These are phyloP conservation scores for Leptinotarsa texana DNA, from an alignment of 1,140 invertebrate genomes.

Conservation along the genomic window DNA sequence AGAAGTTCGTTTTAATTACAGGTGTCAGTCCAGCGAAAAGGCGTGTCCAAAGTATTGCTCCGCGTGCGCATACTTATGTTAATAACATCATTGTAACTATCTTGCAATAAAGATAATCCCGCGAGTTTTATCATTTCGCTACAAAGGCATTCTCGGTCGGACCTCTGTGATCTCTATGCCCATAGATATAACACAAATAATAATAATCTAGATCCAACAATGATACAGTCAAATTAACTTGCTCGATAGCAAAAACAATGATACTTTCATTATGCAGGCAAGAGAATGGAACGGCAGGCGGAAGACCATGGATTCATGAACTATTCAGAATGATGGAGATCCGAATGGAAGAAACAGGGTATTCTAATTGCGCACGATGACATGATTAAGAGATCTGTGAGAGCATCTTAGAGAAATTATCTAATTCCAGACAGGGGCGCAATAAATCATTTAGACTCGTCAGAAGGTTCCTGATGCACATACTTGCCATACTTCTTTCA, in stretches of 20 bases:
- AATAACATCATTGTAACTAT: constrained; percentile 19
- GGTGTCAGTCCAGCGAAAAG: constrained; percentile 5
- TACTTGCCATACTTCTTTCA: no score
- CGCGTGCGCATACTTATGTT: constrained; percentile 17
- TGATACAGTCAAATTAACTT: constrained; percentile 12
- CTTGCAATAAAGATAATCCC: constrained; percentile 14
- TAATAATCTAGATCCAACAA: constrained; percentile 10
- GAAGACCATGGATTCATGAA: constrained; percentile 1
- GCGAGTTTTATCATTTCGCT: constrained; percentile 2
- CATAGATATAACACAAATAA: no score
- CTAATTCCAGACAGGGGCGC: no score
- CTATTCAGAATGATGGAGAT: background rate
- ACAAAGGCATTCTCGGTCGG: constrained; percentile 19
- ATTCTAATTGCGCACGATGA: no score
- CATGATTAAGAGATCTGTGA: no score
- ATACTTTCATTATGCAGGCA: constrained; percentile 6
- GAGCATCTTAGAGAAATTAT: no score
- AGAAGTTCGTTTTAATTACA: constrained; percentile 14
- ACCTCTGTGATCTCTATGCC: constrained; percentile 7
- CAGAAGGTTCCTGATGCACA: no score
- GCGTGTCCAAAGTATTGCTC: constrained; percentile 14
- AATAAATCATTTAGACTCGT: no score
- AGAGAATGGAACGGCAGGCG: background rate
- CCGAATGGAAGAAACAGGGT: no score
- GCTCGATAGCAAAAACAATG: background rate